Conservation (phyloP, 1,140 invertebrate species). For the Drosophila malerkotliana region DNA sequence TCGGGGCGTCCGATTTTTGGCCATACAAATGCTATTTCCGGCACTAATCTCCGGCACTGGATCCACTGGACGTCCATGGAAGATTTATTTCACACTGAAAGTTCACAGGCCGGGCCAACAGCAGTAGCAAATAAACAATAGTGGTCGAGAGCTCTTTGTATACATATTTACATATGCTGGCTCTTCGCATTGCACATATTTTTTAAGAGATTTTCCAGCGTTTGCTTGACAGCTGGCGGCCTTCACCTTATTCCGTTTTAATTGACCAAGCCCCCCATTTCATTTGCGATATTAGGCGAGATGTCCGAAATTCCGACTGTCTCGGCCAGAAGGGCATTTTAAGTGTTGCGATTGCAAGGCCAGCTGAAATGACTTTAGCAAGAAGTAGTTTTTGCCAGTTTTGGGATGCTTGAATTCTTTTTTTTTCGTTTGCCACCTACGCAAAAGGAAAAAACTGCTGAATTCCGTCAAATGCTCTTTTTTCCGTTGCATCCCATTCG, state of each 20-base stretch:
- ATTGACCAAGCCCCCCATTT: conserved; percentile 49
- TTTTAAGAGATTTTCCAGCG: conserved; percentile 28
- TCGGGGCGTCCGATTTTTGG: conserved; percentile 3
- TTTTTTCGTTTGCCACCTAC: conserved; percentile 4
- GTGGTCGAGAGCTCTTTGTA: conserved; percentile 18
- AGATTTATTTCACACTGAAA: conserved; percentile 78
- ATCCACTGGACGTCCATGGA: conserved; percentile 47
- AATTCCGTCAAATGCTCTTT: conserved; percentile 28
- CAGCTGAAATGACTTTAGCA: conserved; percentile 12
- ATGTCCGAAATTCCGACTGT: conserved; percentile 19
- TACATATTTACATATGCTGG: conserved; percentile 39
- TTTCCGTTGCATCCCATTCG: background rate
- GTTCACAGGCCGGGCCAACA: conserved; percentile 35
- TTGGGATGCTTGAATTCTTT: conserved; percentile 22
- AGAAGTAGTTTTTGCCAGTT: conserved; percentile 9
- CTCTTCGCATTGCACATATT: conserved; percentile 18
- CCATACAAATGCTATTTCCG: conserved; percentile 12
- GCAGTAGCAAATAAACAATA: conserved; percentile 54
- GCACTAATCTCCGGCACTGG: conserved; percentile 28
- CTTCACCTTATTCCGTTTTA: conserved; percentile 58
- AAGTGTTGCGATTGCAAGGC: conserved; percentile 26
- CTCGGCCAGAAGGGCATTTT: conserved; percentile 21
- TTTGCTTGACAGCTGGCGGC: conserved; percentile 44
- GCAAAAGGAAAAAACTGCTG: conserved; percentile 4
- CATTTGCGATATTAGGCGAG: conserved; percentile 32